A percentile compares a stretch with the other conserved stretches of the same genome.
These are phyloP conservation scores for Phaedon cochleariae DNA, from an alignment of 2,888 invertebrate genomes.

Conservation along the genomic window DNA sequence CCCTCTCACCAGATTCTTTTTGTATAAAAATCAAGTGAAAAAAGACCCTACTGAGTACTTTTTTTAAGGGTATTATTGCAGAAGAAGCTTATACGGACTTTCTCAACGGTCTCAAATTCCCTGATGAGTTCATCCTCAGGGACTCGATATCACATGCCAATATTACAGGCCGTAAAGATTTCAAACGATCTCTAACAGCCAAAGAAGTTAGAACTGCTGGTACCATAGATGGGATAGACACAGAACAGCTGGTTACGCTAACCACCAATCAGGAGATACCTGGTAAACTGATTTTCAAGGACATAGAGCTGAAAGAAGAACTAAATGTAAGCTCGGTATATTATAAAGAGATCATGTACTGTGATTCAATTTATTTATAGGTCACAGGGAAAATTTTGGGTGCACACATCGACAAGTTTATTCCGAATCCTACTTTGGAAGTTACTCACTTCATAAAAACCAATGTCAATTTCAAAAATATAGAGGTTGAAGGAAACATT, in stretches of 20 bases:
- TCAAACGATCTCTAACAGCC: conserved; percentile 58
- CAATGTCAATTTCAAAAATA: conserved; percentile 62
- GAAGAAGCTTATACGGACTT: conserved; percentile 52
- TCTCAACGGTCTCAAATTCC: conserved; percentile 65
- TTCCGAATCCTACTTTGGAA: conserved; percentile 63
- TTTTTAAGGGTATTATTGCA: conserved; percentile 60
- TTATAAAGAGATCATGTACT: neutral
- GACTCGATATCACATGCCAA: conserved; percentile 52
- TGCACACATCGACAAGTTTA: conserved; percentile 57
- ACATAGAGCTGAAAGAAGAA: conserved; percentile 64
- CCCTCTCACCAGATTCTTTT: no score
- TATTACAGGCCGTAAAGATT: conserved; percentile 64
- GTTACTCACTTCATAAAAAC: conserved; percentile 60
- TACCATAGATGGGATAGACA: conserved; percentile 62
- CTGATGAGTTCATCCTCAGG: conserved; percentile 63
- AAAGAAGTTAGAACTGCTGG: conserved; percentile 57
- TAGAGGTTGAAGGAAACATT: conserved; percentile 65
- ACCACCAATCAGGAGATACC: conserved; percentile 60
- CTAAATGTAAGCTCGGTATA: conserved; percentile 59
- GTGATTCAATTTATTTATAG: conserved; percentile 53
- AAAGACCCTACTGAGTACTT: no score
- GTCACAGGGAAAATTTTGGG: conserved; percentile 64
- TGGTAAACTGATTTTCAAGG: conserved; percentile 64
- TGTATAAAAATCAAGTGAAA: no score
- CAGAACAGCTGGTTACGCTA: conserved; percentile 63